These are phyloP conservation scores for Chaetura pelagica DNA, from an alignment of 2,113 vertebrate genomes.

Conservation along the genomic window DNA sequence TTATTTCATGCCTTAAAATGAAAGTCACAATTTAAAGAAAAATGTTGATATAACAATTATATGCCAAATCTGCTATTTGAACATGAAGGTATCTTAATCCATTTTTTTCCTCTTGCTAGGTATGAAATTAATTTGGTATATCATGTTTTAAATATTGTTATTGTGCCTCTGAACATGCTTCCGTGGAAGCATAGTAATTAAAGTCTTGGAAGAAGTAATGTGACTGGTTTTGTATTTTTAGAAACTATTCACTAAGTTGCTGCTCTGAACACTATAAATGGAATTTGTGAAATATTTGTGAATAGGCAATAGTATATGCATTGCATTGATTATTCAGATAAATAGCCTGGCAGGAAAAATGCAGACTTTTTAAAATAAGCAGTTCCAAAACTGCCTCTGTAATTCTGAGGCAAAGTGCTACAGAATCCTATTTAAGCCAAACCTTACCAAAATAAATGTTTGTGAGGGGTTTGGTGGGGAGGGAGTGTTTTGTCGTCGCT, in stretches of 20 bases:
- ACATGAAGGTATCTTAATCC: background rate
- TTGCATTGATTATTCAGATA: background rate
- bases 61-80: background rate
- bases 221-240: background rate
- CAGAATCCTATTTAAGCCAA: conserved; percentile 4
- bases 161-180: background rate
- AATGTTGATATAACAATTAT: background rate
- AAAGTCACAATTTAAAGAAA: background rate
- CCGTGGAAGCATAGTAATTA: background rate
- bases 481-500: background rate
- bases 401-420: background rate
- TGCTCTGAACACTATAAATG: background rate
- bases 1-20: background rate
- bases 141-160: background rate
- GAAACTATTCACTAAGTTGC: background rate
- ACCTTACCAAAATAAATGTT: background rate
- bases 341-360: conserved; percentile 1
- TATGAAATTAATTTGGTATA: background rate
- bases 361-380: background rate
- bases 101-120: background rate
- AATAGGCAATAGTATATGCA: background rate
- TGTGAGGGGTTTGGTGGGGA: background rate
- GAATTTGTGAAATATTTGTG: background rate
- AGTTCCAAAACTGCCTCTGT: background rate
- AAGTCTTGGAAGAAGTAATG: background rate